Percentiles rank a stretch among this genome's conserved stretches.
Evolutionary conservation across 2,113 vertebrate species (phyloP).

Genomic region (Pterophyllum scalare): DNA sequence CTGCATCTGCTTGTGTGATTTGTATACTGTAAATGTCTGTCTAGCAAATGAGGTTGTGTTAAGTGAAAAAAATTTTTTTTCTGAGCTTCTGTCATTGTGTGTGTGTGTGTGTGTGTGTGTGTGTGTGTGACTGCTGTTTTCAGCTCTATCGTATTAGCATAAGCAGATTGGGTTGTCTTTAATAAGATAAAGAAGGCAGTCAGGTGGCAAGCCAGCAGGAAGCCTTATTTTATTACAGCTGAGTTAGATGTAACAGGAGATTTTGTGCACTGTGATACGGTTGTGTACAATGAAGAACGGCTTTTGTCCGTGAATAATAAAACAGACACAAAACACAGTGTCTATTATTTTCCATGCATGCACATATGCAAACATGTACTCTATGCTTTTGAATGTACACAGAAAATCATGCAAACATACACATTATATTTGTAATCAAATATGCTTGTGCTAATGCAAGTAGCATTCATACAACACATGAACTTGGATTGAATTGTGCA

Average conservation of each 20-base stretch:
- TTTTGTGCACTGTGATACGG: background rate
- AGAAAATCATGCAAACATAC: background rate
- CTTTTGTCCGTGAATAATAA: background rate
- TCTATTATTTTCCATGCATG: too few species aligned
- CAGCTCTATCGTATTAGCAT: conserved; percentile 52
- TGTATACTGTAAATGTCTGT: background rate
- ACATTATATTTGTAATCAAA: background rate
- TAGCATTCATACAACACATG: background rate
- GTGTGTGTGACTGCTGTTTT: background rate
- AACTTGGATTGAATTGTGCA: background rate
- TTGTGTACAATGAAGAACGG: background rate
- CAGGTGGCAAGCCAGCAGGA: conserved; percentile 59
- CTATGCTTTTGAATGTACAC: background rate
- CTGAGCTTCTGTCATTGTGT: background rate
- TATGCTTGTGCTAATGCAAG: background rate
- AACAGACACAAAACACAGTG: background rate
- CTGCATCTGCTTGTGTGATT: background rate
- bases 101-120: background rate
- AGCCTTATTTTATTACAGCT: conserved; percentile 34
- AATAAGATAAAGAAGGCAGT: conserved; percentile 59
- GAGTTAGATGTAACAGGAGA: conserved; percentile 36
- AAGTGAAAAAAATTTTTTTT: background rate
- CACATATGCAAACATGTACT: background rate
- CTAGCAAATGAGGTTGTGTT: background rate
- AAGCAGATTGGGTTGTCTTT: conserved; percentile 62